Conservation (phyloP, 2,113 vertebrate genomes). For the Aegithalos caudatus region DNA sequence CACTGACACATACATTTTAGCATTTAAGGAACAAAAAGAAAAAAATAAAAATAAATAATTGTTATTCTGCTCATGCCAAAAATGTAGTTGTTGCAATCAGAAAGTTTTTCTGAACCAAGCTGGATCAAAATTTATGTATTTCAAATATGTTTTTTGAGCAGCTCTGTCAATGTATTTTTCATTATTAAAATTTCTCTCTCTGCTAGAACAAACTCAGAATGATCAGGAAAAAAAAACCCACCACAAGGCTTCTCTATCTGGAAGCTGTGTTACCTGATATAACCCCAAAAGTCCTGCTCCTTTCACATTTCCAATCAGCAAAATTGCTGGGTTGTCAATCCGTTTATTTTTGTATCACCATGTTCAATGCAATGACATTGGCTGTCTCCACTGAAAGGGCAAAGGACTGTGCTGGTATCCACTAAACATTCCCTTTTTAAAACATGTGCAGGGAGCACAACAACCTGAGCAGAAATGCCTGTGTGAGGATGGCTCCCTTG, state of each 20-base stretch:
- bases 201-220: background rate
- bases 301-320: slow-evolving; percentile 20
- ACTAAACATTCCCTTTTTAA: background rate
- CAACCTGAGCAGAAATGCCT: background rate
- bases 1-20: background rate
- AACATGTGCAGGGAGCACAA: background rate
- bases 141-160: background rate
- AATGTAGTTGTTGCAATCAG: background rate
- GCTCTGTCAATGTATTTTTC: background rate
- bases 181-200: background rate
- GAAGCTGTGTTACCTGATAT: slow-evolving; percentile 28
- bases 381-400: background rate
- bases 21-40: background rate
- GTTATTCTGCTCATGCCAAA: background rate
- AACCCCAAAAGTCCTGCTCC: slow-evolving; percentile 26
- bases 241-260: background rate
- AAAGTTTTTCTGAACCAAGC: background rate
- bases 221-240: background rate
- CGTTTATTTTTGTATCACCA: slow-evolving; percentile 38
- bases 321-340: background rate
- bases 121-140: background rate
- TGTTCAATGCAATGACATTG: background rate
- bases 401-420: background rate
- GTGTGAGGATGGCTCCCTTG: background rate
- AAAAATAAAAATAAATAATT: background rate